Percentiles rank a stretch among this genome's conserved stretches.
phyloP scores from a whole-genome alignment of 2,797 vertebrate genomes.

The Phalloptychus januarius region DNA sequence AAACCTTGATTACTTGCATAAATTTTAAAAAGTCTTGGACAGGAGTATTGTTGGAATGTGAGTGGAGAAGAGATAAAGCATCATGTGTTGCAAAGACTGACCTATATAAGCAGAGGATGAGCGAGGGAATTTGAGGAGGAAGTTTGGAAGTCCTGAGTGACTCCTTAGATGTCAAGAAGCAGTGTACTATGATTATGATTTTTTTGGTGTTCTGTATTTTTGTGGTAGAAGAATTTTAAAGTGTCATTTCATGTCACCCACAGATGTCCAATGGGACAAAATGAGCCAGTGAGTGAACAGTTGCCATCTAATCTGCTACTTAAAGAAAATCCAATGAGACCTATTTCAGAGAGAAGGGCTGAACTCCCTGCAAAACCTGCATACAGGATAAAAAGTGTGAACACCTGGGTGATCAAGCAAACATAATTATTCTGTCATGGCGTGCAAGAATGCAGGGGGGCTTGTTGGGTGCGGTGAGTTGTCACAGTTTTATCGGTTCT shows the following conservation, averaged over 20 bases:
- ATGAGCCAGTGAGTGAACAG: neutral
- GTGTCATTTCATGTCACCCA: neutral
- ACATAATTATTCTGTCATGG: conserved; percentile 4
- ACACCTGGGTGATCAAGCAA: conserved; percentile 7
- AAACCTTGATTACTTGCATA: neutral
- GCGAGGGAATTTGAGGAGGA: neutral
- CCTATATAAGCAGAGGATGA: neutral
- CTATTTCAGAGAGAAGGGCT: neutral
- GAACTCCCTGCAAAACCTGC: neutral
- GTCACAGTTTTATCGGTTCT: neutral
- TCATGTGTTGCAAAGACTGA: neutral
- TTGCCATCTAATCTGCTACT: neutral
- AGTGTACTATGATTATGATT: neutral
- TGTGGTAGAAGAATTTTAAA: neutral
- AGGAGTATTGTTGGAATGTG: neutral
- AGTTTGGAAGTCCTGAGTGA: neutral
- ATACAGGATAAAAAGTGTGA: conserved; percentile 3
- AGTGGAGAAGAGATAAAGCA: neutral
- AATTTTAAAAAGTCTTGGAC: neutral
- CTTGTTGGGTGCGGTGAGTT: neutral
- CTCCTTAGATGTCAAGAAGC: neutral
- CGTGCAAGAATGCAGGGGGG: neutral
- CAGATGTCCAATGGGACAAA: neutral
- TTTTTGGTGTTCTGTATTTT: neutral
- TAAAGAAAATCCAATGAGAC: neutral